These are phyloP conservation scores for Cephalopterus ornatus DNA, from an alignment of 2,113 vertebrate species.

Conservation along the genomic window DNA sequence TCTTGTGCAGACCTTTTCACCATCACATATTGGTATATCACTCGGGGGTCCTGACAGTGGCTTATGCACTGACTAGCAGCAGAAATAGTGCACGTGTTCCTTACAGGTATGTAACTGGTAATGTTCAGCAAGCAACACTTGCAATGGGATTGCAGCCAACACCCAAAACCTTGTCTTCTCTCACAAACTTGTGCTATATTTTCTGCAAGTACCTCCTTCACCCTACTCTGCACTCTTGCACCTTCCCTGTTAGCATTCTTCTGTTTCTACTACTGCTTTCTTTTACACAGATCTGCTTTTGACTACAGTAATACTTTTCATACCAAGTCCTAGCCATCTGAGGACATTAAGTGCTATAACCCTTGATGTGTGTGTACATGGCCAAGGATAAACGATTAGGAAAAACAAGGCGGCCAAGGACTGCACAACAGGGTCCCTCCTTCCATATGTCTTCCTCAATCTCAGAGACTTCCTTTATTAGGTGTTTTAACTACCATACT, in stretches of 20 bases:
- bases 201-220: neutral
- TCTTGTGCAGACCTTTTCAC: neutral
- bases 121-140: neutral
- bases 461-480: neutral
- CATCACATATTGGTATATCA: neutral
- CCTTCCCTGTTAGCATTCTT: neutral
- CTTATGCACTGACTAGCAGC: neutral
- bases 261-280: neutral
- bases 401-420: neutral
- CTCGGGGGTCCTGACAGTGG: neutral
- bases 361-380: neutral
- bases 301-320: neutral
- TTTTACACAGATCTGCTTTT: neutral
- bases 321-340: neutral
- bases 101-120: neutral
- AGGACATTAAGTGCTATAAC: neutral
- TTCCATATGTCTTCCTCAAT: neutral
- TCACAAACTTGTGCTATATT: neutral
- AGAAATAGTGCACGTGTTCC: neutral
- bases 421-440: fast-evolving
- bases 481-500: neutral
- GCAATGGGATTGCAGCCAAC: neutral
- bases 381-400: neutral
- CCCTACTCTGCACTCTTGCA: neutral
- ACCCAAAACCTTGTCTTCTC: neutral